Evolutionary conservation across 1,140 invertebrate species (phyloP), one percentile per base, ranked within the genome.

Genomic region (Aplysia californica): DNA sequence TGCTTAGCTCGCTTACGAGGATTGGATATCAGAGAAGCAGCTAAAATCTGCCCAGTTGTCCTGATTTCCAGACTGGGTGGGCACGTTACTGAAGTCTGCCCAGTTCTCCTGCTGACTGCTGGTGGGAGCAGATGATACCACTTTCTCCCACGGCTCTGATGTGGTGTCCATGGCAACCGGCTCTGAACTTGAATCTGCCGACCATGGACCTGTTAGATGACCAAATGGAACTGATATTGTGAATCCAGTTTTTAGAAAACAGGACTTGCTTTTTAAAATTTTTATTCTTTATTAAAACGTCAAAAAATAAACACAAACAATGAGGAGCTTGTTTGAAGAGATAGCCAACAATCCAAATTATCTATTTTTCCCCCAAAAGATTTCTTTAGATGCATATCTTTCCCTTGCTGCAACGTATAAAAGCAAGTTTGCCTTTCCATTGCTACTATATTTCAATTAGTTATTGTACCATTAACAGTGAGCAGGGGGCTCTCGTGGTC

Each of bases 31-130:
- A 10, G 39, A 44, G 35, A 80, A 76, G 21, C 35, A 76, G 18
- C 77, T 75, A 75, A 87, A 87, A 66, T 88, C 82, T 41, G 86
- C 86, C 87, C 87, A 88, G 41, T 82, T 84, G 59, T 86, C 83
- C 26, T 76, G 76, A 33, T 36, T 31, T 15, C 36, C 64, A 39
- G 79, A 55, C 50, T 76, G 70, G 20, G 71, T 69, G 20, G 68
- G 64, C 18, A 31, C 31, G 35, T 84, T 80, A 31, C 77, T 77
- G 82, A 88, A 88, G 71, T 84, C 78, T 10, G 87, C 87, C 86
- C 86, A 87, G 21, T 78, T 79, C 15, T 82, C 80, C 33, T 70
- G 33, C 71, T 69, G 3, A 76, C 70, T 76, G 33, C 77, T 65
- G 1, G 65, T 79, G 69, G 39, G 44, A n/a, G 78, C 66, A 36